These are phyloP conservation scores for Hirtodrosophila duncani DNA, from an alignment of 2,888 invertebrate species.

Conservation along the genomic window DNA sequence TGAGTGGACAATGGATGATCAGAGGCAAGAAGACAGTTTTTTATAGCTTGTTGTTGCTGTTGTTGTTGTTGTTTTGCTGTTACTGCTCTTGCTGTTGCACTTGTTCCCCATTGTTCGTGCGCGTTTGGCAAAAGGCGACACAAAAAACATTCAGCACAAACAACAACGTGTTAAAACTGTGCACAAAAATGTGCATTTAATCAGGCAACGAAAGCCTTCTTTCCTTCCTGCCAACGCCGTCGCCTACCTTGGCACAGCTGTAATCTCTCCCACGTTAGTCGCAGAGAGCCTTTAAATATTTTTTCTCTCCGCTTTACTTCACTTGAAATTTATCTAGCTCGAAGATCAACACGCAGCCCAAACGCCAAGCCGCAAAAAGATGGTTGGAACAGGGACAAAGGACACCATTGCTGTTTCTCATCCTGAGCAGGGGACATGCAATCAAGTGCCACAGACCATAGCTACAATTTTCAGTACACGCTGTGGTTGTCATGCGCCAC, in stretches of 20 bases:
- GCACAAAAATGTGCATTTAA: slow-evolving; percentile 61
- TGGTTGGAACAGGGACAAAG: slow-evolving; percentile 20
- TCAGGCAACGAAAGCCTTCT: slow-evolving; percentile 24
- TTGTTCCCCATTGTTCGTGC: slow-evolving; percentile 38
- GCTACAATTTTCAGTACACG: slow-evolving; percentile 64
- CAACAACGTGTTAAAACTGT: slow-evolving; percentile 58
- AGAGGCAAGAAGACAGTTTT: slow-evolving; percentile 1
- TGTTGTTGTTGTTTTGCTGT: slow-evolving; percentile 18
- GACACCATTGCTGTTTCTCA: background rate
- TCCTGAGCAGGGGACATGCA: slow-evolving; percentile 37
- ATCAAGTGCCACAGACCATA: slow-evolving; percentile 46
- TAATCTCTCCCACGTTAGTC: slow-evolving; percentile 44
- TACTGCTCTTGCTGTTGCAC: slow-evolving; percentile 19
- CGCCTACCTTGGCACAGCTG: slow-evolving; percentile 11
- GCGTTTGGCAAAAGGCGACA: slow-evolving; percentile 16
- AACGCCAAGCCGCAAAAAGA: slow-evolving; percentile 4
- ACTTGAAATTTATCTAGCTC: slow-evolving; percentile 69
- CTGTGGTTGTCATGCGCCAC: slow-evolving; percentile 43
- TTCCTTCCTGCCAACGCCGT: slow-evolving; percentile 1
- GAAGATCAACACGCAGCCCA: slow-evolving; percentile 64
- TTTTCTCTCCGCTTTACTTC: slow-evolving; percentile 16
- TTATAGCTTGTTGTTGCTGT: slow-evolving; percentile 32
- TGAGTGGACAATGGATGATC: slow-evolving; percentile 50
- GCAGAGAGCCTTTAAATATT: slow-evolving; percentile 43
- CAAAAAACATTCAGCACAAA: slow-evolving; percentile 1